phyloP scores from a whole-genome alignment of 2,888 invertebrate genomes.

The Thysanoteuthis rhombus region DNA sequence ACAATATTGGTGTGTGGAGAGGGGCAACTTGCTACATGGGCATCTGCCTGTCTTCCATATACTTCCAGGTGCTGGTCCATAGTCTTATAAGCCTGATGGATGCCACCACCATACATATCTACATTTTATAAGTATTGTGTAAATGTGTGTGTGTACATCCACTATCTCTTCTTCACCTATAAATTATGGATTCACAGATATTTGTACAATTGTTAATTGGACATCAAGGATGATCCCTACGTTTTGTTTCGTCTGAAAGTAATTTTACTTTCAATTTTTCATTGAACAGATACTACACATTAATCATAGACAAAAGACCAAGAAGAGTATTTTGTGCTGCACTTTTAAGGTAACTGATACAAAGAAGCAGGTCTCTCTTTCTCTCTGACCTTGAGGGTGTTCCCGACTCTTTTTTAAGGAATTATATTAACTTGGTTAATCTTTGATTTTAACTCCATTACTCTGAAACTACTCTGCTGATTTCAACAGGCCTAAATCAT shows the following conservation, averaged over 20 bases:
- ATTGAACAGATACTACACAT: constrained; percentile 22
- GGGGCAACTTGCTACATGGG: too few relatives aligned
- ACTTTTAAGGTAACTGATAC: constrained; percentile 12
- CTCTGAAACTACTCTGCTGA: not conserved
- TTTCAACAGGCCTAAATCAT: too few relatives aligned
- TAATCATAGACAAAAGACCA: constrained; percentile 18
- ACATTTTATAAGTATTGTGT: not conserved
- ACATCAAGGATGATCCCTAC: not conserved
- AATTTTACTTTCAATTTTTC: constrained; percentile 35
- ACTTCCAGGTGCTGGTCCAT: too few relatives aligned
- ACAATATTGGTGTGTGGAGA: too few relatives aligned
- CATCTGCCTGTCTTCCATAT: too few relatives aligned
- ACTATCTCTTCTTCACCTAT: not conserved
- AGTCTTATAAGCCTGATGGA: too few relatives aligned
- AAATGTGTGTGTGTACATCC: not conserved
- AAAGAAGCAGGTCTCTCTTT: constrained; percentile 12
- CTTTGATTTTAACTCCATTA: not conserved
- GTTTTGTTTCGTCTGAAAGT: constrained; percentile 32
- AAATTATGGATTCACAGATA: not conserved
- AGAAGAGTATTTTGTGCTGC: constrained; percentile 17
- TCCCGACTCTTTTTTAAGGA: not conserved
- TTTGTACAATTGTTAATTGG: not conserved
- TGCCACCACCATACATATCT: too few relatives aligned
- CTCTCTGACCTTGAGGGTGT: not conserved
- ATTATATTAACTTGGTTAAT: not conserved